phyloP scores from a whole-genome alignment of 2,113 vertebrate genomes.

The Scopus umbretta region DNA sequence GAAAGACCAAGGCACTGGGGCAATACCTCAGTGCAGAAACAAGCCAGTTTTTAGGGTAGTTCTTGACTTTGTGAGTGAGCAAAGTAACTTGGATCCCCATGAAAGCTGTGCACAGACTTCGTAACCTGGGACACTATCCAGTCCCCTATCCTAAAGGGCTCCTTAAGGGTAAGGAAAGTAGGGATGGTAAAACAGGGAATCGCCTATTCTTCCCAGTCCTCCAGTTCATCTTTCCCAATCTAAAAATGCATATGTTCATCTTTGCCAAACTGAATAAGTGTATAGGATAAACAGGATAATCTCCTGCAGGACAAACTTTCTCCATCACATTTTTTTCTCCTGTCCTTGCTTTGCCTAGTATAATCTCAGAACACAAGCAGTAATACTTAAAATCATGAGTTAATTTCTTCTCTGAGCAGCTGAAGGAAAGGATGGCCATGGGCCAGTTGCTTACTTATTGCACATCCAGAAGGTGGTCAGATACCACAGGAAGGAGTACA shows the following conservation, averaged over 20 bases:
- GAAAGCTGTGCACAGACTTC: not conserved
- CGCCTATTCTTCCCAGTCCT: not conserved
- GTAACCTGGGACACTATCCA: not conserved
- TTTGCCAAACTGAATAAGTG: accelerated
- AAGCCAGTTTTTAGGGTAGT: not conserved
- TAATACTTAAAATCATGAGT: not conserved
- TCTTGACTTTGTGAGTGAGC: not conserved
- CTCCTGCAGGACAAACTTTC: not conserved
- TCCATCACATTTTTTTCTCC: not conserved
- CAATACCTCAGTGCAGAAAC: not conserved
- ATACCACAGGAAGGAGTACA: too few species aligned
- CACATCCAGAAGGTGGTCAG: not conserved
- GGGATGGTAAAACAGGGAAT: not conserved
- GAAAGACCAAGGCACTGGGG: not conserved
- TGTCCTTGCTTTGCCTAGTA: not conserved
- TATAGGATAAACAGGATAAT: not conserved
- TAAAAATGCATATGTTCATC: not conserved
- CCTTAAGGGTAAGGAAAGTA: not conserved
- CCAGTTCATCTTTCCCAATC: not conserved
- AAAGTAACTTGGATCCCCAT: not conserved
- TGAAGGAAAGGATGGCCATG: not conserved
- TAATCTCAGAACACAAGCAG: not conserved
- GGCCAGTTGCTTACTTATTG: not conserved
- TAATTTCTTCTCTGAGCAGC: not conserved
- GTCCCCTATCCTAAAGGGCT: too few species aligned